phyloP scores from a whole-genome alignment of 2,888 invertebrate genomes.

The Halictus quadricinctus region DNA sequence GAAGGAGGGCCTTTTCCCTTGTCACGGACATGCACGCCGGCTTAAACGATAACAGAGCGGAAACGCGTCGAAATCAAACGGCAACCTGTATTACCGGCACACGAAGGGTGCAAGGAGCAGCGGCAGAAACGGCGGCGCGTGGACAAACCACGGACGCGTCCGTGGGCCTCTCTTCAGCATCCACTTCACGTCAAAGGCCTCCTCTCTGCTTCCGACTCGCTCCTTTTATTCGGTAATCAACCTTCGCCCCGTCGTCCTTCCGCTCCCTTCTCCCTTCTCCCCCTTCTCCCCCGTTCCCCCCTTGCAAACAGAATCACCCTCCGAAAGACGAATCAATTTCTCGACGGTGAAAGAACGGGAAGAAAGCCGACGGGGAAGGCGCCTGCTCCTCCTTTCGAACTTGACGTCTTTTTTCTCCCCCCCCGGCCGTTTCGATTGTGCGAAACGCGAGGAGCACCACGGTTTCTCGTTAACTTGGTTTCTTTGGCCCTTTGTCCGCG shows the following conservation, averaged over 20 bases:
- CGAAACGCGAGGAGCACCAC: slow-evolving; percentile 2
- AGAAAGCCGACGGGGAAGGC: slow-evolving; percentile 12
- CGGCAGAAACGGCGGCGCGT: slow-evolving; percentile 64
- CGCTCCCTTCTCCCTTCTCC: neutral
- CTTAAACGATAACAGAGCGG: slow-evolving; percentile 51
- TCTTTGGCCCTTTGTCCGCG: neutral
- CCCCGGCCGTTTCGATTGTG: neutral
- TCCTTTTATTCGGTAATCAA: slow-evolving; percentile 67
- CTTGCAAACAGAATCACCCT: slow-evolving; percentile 71
- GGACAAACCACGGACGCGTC: slow-evolving; percentile 53
- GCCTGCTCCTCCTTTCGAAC: slow-evolving; percentile 25
- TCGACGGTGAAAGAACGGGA: slow-evolving; percentile 37
- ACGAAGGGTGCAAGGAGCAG: slow-evolving; percentile 48
- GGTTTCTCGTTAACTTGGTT: neutral
- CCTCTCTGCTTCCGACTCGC: slow-evolving; percentile 37
- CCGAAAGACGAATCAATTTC: slow-evolving; percentile 69
- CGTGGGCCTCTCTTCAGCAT: slow-evolving; percentile 67
- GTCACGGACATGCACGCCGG: slow-evolving; percentile 57
- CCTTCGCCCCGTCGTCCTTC: slow-evolving; percentile 48
- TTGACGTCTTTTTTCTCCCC: neutral
- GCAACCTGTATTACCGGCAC: slow-evolving; percentile 42
- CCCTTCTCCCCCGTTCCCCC: neutral
- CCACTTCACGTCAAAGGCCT: slow-evolving; percentile 71
- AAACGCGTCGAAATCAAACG: slow-evolving; percentile 66
- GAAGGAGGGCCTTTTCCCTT: slow-evolving; percentile 38